Percentiles rank a stretch among this genome's conserved stretches.
Evolutionary conservation across 2,797 vertebrate species (phyloP).

Genomic region (Hapalemur alaotrensis): DNA sequence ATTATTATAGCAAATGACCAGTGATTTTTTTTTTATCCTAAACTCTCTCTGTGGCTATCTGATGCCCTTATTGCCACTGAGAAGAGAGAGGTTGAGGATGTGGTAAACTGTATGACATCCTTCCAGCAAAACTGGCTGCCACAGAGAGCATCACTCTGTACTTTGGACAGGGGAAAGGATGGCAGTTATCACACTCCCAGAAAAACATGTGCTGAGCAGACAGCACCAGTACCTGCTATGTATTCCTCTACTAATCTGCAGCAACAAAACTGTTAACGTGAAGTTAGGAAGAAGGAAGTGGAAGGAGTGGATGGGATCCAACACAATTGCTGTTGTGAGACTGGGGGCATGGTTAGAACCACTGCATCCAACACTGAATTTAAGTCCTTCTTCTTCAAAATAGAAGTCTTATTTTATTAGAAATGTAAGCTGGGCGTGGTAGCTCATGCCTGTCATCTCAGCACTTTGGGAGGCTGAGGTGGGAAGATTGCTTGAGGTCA

Average conservation of each 20-base stretch:
- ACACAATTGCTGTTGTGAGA: slow-evolving; percentile 14
- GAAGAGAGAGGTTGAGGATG: not conserved
- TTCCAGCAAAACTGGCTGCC: not conserved
- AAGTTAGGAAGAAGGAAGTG: not conserved
- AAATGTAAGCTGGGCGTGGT: not conserved
- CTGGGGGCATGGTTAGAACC: not conserved
- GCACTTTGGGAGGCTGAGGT: not conserved
- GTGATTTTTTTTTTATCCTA: not conserved
- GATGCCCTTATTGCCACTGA: not conserved
- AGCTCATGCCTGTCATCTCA: not conserved
- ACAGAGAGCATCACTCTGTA: not conserved
- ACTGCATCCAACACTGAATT: not conserved
- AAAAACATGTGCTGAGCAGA: not conserved
- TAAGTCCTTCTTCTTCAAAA: slow-evolving; percentile 33
- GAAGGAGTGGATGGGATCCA: not conserved
- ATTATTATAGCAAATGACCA: not conserved
- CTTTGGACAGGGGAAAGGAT: not conserved
- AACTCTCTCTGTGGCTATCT: not conserved
- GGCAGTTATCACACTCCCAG: not conserved
- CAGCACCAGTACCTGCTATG: not conserved
- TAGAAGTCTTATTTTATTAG: not conserved
- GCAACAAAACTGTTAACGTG: not conserved
- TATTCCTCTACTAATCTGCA: not conserved
- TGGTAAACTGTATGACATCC: not conserved
- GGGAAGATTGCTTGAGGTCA: not conserved